phyloP scores from a whole-genome alignment of 2,113 vertebrate species.

The Myotis yumanensis region DNA sequence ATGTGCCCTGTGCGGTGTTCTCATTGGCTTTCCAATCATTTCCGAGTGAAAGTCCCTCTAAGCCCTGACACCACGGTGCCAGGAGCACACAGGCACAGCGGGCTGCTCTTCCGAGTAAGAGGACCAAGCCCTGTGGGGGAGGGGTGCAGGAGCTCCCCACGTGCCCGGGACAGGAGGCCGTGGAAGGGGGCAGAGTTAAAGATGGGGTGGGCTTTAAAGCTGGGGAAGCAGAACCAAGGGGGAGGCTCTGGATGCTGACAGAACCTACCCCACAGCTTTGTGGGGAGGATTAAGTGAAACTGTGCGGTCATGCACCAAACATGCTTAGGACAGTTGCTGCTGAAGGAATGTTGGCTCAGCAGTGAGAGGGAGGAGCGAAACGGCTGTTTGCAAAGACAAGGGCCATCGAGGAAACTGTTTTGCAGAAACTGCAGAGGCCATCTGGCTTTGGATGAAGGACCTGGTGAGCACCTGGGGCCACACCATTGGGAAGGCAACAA shows the following conservation, averaged over 20 bases:
- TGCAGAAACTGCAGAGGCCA: slow-evolving; percentile 4
- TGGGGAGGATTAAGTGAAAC: background rate
- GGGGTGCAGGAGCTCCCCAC: background rate
- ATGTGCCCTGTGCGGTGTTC: background rate
- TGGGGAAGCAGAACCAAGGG: background rate
- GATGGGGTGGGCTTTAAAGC: background rate
- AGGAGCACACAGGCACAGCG: rapidly evolving
- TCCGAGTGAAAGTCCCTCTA: background rate
- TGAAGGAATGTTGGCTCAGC: background rate
- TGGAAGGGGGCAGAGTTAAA: background rate
- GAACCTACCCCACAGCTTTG: background rate
- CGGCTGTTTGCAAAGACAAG: background rate
- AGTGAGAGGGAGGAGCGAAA: background rate
- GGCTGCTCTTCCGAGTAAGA: background rate
- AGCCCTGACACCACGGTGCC: rapidly evolving
- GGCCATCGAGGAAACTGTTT: background rate
- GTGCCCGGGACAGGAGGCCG: no score
- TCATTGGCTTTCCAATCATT: background rate
- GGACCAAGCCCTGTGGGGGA: rapidly evolving
- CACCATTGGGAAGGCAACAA: background rate
- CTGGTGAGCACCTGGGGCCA: background rate
- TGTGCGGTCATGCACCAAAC: background rate
- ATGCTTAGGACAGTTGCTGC: background rate
- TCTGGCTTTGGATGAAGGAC: background rate
- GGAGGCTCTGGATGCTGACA: background rate